These are phyloP conservation scores for Heliconius aoede DNA, from an alignment of 2,888 invertebrate genomes.

Conservation along the genomic window DNA sequence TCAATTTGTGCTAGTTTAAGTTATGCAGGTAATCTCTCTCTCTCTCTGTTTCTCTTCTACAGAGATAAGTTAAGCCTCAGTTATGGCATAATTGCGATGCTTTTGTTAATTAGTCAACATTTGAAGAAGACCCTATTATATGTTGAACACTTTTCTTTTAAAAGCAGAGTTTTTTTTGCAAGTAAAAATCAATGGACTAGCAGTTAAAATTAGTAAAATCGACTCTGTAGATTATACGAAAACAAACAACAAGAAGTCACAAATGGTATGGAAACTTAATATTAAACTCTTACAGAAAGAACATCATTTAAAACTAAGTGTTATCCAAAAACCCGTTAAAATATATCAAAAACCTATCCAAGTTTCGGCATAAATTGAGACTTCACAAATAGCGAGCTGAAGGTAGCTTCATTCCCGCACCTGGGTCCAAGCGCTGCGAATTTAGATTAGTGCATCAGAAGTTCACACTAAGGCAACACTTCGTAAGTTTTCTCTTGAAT, in stretches of 20 bases:
- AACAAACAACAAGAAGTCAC: background rate
- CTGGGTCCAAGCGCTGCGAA: conserved; percentile 67
- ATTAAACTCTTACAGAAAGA: conserved; percentile 11
- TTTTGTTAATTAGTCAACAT: background rate
- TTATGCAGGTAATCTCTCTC: background rate
- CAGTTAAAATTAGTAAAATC: background rate
- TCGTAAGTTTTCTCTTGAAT: conserved; percentile 72
- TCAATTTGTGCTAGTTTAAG: background rate
- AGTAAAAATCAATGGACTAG: background rate
- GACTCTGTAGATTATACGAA: background rate
- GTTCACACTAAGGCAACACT: conserved; percentile 57
- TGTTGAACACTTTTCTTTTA: background rate
- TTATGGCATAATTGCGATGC: background rate
- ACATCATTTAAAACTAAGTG: conserved; percentile 12
- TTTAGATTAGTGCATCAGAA: conserved; percentile 75
- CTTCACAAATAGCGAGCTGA: conserved; percentile 59
- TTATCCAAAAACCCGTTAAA: conserved; percentile 24
- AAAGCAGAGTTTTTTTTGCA: background rate
- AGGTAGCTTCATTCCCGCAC: conserved; percentile 67
- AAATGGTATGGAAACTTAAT: background rate
- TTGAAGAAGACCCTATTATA: background rate
- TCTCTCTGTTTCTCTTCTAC: too few species aligned
- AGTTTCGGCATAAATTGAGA: conserved; percentile 69
- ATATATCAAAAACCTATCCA: conserved; percentile 40
- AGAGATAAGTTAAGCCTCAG: background rate